A percentile compares a stretch with the other conserved stretches of the same genome.
phyloP scores from a whole-genome alignment of 2,113 vertebrate species.

The Bos javanicus region DNA sequence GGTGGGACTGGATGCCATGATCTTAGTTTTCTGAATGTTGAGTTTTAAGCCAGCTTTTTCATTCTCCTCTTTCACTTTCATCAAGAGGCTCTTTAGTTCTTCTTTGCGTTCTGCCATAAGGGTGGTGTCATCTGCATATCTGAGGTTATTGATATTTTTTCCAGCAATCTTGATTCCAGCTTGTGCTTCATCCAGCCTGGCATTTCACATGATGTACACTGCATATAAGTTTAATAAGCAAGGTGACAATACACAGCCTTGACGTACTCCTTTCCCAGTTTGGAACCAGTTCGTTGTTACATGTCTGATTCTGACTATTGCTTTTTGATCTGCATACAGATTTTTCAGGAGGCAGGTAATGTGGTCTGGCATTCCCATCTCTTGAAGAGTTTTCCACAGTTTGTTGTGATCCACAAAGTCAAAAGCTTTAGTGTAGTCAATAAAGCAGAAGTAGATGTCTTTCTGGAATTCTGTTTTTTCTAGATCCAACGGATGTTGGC shows the following conservation, averaged over 20 bases:
- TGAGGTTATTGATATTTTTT: not conserved
- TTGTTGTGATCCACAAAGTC: not conserved
- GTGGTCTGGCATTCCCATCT: not conserved
- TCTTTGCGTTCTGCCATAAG: not conserved
- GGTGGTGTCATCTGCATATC: not conserved
- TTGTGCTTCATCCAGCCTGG: not conserved
- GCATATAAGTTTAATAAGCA: not conserved
- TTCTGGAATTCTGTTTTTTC: not conserved
- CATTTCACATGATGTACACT: not conserved
- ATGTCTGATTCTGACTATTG: not conserved
- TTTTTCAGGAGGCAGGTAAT: not conserved
- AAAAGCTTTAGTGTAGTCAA: not conserved
- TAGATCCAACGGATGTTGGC: not conserved
- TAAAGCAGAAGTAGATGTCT: not conserved
- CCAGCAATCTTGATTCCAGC: not conserved
- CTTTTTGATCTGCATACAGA: not conserved
- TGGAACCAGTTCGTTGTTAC: not conserved
- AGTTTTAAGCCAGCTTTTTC: not conserved
- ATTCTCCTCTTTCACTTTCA: not conserved
- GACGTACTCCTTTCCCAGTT: not conserved
- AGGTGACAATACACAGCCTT: not conserved
- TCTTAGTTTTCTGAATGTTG: not conserved
- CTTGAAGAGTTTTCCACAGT: not conserved
- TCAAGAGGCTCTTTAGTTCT: not conserved
- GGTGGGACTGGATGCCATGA: not conserved